phyloP scores from a whole-genome alignment of 2,113 vertebrate genomes.

The Laticauda laticaudata region DNA sequence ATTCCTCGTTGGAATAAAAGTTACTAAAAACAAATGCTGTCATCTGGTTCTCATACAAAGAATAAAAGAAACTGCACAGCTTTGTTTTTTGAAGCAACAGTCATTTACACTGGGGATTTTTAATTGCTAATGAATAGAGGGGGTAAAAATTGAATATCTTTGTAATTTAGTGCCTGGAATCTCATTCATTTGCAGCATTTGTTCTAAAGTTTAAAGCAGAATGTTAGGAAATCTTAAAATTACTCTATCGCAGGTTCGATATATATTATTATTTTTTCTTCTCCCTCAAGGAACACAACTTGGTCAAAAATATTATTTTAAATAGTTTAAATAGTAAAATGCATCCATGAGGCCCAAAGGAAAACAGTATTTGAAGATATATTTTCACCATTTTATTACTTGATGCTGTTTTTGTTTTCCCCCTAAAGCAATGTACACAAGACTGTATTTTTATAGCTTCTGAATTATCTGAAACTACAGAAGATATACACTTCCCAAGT shows the following conservation, averaged over 20 bases:
- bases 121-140: conserved; percentile 40
- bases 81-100: conserved; percentile 20
- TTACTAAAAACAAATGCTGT: conserved; percentile 46
- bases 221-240: conserved; percentile 23
- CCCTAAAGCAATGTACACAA: not conserved
- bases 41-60: conserved; percentile 15
- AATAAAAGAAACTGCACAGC: not conserved
- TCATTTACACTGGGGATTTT: conserved; percentile 20
- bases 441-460: not conserved
- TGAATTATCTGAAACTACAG: not conserved
- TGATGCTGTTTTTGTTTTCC: conserved; percentile 14
- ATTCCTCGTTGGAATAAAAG: conserved; percentile 47
- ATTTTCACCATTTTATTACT: conserved; percentile 31
- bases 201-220: conserved; percentile 43
- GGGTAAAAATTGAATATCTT: conserved; percentile 28
- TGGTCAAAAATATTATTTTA: conserved; percentile 10
- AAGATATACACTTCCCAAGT: conserved; percentile 15
- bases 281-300: conserved; percentile 18
- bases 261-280: conserved; percentile 31
- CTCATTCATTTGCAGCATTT: conserved; percentile 36
- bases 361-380: conserved; percentile 32
- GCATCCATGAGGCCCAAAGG: not conserved
- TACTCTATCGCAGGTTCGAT: conserved; percentile 31
- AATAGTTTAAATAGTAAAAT: not conserved
- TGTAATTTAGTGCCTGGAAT: conserved; percentile 37